Conservation (phyloP, 2,113 vertebrate species). For the Bothrops jararaca region DNA sequence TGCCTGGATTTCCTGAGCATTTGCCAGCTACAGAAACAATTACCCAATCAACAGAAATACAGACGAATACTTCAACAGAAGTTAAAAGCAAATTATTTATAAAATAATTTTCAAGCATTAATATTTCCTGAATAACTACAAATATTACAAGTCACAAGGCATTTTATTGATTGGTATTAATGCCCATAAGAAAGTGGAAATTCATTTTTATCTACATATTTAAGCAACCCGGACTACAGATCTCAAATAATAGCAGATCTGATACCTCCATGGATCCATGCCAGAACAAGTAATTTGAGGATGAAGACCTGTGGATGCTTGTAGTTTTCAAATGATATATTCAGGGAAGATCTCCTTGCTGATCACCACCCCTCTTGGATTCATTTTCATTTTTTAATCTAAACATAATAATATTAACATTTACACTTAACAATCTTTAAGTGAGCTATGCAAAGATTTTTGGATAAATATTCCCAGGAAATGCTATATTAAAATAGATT, state of each 20-base stretch:
- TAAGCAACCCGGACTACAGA: neutral
- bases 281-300: neutral
- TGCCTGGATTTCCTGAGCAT: no score
- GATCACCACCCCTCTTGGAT: fast-evolving
- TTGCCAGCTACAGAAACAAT: neutral
- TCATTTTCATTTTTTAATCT: constrained; percentile 7
- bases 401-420: neutral
- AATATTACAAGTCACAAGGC: neutral
- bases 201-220: neutral
- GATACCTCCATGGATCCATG: neutral
- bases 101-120: neutral
- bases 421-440: constrained; percentile 3
- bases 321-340: constrained; percentile 25
- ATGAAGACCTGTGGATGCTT: neutral
- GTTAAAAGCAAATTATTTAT: neutral
- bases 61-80: neutral
- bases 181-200: neutral
- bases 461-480: neutral
- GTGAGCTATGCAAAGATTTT: neutral
- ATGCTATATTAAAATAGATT: constrained; percentile 5
- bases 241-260: neutral
- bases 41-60: neutral
- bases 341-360: constrained; percentile 4
- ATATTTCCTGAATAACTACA: neutral
- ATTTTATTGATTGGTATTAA: neutral